Percentiles rank a stretch among this genome's conserved stretches.
phyloP scores from a whole-genome alignment of 2,113 vertebrate genomes.

The Stegastes partitus region DNA sequence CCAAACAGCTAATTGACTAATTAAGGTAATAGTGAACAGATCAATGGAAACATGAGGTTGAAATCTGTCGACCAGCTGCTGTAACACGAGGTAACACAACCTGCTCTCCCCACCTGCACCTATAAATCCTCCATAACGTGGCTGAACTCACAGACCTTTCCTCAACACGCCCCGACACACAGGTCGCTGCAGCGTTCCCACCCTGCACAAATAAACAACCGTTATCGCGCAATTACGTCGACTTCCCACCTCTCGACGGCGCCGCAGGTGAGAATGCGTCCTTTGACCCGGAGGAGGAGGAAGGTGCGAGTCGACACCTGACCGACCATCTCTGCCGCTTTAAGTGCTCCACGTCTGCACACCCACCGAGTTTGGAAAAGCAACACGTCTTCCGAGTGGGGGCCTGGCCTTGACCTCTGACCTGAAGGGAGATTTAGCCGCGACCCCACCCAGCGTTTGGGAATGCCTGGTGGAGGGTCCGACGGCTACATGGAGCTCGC shows the following conservation, averaged over 20 bases:
- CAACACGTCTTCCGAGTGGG: constrained; percentile 34
- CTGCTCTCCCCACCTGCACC: constrained; percentile 6
- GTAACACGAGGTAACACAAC: too few species aligned
- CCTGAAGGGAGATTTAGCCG: constrained; percentile 40
- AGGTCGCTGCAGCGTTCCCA: constrained; percentile 44
- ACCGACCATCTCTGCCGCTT: constrained; percentile 19
- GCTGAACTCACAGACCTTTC: constrained; percentile 45
- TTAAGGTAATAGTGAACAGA: too few species aligned
- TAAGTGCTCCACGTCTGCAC: too few species aligned
- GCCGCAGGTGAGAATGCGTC: constrained; percentile 72
- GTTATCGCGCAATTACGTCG: constrained; percentile 26
- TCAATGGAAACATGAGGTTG: too few species aligned
- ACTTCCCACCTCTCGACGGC: neutral
- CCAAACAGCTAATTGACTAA: too few species aligned
- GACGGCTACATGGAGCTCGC: constrained; percentile 49
- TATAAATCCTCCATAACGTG: constrained; percentile 17
- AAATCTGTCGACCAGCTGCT: too few species aligned
- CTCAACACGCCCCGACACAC: constrained; percentile 47
- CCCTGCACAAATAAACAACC: constrained; percentile 70
- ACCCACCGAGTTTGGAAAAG: constrained; percentile 59
- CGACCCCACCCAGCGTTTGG: constrained; percentile 52
- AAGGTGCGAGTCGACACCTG: constrained; percentile 47
- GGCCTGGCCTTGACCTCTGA: constrained; percentile 61
- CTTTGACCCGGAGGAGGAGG: constrained; percentile 56
- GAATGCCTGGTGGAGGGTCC: constrained; percentile 45